These are phyloP conservation scores for Ceryle rudis DNA, from an alignment of 2,797 vertebrate genomes.

Conservation along the genomic window DNA sequence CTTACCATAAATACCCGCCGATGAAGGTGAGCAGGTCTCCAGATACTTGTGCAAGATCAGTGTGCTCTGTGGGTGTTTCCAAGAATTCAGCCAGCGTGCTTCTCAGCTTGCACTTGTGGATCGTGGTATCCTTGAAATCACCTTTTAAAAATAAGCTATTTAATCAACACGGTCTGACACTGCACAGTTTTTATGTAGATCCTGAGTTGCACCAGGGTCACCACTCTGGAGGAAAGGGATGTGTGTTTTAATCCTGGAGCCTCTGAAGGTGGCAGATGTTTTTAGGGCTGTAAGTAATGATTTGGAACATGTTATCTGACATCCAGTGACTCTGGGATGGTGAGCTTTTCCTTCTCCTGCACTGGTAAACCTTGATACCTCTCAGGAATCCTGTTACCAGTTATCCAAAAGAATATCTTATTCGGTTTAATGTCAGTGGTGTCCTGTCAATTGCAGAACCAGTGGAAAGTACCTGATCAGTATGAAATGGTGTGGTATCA, in stretches of 20 bases:
- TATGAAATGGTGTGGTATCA: neutral
- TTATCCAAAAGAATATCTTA: neutral
- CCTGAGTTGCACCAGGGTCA: neutral
- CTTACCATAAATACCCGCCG: slow-evolving; percentile 95
- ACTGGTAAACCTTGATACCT: neutral
- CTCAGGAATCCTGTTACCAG: neutral
- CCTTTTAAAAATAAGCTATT: neutral
- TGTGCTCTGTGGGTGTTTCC: neutral
- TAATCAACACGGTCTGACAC: neutral
- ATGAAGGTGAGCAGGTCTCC: slow-evolving; percentile 87
- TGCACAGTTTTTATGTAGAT: neutral
- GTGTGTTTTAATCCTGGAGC: neutral
- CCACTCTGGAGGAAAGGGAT: neutral
- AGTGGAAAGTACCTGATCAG: neutral
- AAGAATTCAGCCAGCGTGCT: neutral
- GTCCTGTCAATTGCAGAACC: neutral
- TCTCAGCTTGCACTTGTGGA: neutral
- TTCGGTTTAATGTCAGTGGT: neutral
- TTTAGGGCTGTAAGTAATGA: neutral
- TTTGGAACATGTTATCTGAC: neutral
- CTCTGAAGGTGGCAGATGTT: neutral
- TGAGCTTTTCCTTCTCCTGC: neutral
- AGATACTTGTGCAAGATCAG: neutral
- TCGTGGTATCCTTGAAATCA: neutral
- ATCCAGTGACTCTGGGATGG: neutral